These are phyloP conservation scores for Anomalospiza imberbis DNA, from an alignment of 2,797 vertebrate genomes.

Conservation along the genomic window DNA sequence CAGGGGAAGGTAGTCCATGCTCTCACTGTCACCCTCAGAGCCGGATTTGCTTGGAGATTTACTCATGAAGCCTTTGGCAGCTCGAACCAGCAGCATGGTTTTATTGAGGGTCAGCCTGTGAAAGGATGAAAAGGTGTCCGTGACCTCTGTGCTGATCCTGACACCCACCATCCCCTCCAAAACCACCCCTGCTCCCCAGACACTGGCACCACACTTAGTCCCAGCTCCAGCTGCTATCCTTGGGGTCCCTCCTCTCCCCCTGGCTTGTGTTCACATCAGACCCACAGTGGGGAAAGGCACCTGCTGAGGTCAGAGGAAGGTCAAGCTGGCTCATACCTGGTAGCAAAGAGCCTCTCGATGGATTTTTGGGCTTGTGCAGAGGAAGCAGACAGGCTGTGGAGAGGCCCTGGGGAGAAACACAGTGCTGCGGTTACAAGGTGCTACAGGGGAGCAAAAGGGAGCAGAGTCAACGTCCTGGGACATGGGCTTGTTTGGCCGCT, in stretches of 20 bases:
- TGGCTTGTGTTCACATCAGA: not conserved
- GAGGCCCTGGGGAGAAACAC: slow-evolving; percentile 73
- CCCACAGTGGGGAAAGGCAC: accelerated
- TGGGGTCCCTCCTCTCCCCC: not conserved
- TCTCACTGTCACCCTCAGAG: slow-evolving; percentile 80
- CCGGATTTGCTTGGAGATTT: slow-evolving; percentile 79
- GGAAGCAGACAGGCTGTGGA: slow-evolving; percentile 79
- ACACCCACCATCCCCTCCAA: not conserved
- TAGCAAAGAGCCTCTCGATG: slow-evolving; percentile 86
- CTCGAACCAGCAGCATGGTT: slow-evolving; percentile 85
- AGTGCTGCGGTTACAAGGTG: not conserved
- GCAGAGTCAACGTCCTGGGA: accelerated
- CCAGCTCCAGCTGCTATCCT: accelerated
- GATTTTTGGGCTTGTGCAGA: slow-evolving; percentile 84
- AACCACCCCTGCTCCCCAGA: not conserved
- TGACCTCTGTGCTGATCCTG: not conserved
- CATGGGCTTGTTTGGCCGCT: not conserved
- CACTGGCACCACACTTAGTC: accelerated
- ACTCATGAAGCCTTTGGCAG: slow-evolving; percentile 90
- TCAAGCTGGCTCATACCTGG: slow-evolving; percentile 75
- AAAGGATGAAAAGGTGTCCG: not conserved
- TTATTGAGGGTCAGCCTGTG: slow-evolving; percentile 86
- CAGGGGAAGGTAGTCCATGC: slow-evolving; percentile 89
- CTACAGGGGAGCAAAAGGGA: not conserved
- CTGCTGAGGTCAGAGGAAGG: not conserved